Evolutionary conservation across 2,888 invertebrate species (phyloP), one percentile per base, ranked within the genome.

Genomic region (Nomada fabriciana): DNA sequence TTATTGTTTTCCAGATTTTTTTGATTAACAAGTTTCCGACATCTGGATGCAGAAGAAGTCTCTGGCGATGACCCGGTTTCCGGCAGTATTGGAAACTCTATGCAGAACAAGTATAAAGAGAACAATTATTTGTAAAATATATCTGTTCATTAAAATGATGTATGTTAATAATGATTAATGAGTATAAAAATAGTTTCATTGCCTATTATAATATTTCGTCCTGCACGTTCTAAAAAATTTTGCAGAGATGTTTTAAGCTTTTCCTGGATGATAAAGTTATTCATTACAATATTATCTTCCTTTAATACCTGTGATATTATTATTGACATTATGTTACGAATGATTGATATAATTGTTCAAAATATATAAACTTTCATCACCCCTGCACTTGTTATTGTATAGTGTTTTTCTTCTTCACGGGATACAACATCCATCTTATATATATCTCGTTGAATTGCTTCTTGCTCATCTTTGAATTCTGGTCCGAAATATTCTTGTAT

Each of bases 381-480:
- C 60, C 75, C 67, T 42, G 18, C 43, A 25, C 82, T 57, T n/a
- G 52, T 63, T 60, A 52, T 36, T 36, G 67, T 25, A 68, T 71
- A 36, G 20, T 75, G 60, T 29, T 75, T 75, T 47, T 85, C 72
- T 55, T 88, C 86, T 25, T 84, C 80, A 63, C 29, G 76, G 25
- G 64, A 65, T 13, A 91, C 89, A 59, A 89, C 82, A 82, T 92
- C 89, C 90, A 91, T 92, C 76, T 88, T 89, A 64, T 84, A 79
- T 84, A 89, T 91, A 76, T 91, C 90, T 57, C 86, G 86, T 59
- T 88, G 88, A 80, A 91, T 82, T 20, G 84, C 88, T 29, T 80
- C 81, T 55, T 91, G 89, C 18, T 86, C 80, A 52, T 57, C 77
- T 72, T 82, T 85, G n/a, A 72, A 50, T n/a, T 75, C 68, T 57